These are phyloP conservation scores for Kryptolebias marmoratus DNA, from an alignment of 2,113 vertebrate species.

Conservation along the genomic window DNA sequence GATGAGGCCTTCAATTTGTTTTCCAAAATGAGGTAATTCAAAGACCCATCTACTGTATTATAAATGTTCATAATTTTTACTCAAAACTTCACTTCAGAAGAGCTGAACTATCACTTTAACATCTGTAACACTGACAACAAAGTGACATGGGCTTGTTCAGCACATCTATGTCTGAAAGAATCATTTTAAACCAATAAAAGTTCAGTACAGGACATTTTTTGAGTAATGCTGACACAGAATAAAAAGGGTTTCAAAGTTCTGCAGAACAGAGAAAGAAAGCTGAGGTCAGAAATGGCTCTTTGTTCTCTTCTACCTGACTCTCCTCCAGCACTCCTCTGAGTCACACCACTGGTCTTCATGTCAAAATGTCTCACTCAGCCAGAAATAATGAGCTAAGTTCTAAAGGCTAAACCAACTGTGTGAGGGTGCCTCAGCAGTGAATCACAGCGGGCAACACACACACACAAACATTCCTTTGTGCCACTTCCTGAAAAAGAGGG, in stretches of 20 bases:
- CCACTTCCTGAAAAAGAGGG: slow-evolving; percentile 60
- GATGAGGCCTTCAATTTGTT: too few species aligned
- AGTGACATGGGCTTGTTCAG: too few species aligned
- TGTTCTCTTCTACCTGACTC: slow-evolving; percentile 53
- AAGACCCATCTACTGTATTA: too few species aligned
- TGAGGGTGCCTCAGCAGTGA: slow-evolving; percentile 55
- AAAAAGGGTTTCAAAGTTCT: neutral
- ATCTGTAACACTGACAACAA: too few species aligned
- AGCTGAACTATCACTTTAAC: too few species aligned
- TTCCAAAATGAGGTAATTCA: too few species aligned
- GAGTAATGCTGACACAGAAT: neutral
- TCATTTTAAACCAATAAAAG: too few species aligned
- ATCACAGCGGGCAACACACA: slow-evolving; percentile 50
- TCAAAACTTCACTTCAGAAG: too few species aligned
- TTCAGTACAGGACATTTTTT: too few species aligned
- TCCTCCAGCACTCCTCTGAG: slow-evolving; percentile 36
- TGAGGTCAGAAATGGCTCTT: neutral
- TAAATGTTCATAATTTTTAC: too few species aligned
- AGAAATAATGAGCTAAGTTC: slow-evolving; percentile 53
- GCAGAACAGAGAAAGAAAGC: neutral
- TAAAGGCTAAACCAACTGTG: slow-evolving; percentile 50
- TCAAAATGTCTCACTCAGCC: slow-evolving; percentile 57
- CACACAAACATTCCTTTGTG: slow-evolving; percentile 63
- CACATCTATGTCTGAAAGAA: too few species aligned
- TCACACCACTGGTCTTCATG: slow-evolving; percentile 43